Conservation (phyloP, 2,797 vertebrate species). For the Lophotriccus pileatus region DNA sequence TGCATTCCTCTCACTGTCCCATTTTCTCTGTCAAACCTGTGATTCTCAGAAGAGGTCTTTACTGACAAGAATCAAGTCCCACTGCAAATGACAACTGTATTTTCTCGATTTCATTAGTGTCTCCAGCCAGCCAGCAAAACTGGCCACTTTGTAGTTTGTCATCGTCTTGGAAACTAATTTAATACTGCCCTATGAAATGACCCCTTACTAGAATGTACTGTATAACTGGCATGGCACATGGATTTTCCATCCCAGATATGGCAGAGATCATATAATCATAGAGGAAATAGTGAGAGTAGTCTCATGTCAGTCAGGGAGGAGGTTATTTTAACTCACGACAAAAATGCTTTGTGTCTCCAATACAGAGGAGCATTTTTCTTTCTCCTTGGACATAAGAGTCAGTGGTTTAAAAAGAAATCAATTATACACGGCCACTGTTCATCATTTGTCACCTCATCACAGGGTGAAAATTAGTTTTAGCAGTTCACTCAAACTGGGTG, state of each 20-base stretch:
- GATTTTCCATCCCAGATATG: slow-evolving; percentile 46
- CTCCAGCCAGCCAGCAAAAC: slow-evolving; percentile 28
- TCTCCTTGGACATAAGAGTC: not conserved
- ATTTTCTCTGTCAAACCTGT: slow-evolving; percentile 46
- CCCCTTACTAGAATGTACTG: slow-evolving; percentile 31
- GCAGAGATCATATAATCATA: slow-evolving; percentile 45
- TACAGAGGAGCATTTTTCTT: not conserved
- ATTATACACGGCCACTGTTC: not conserved
- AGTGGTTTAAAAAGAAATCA: slow-evolving; percentile 27
- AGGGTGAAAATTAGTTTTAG: slow-evolving; percentile 36
- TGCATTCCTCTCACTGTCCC: slow-evolving; percentile 43
- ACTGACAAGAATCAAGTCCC: slow-evolving; percentile 38
- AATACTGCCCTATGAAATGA: slow-evolving; percentile 40
- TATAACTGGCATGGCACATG: slow-evolving; percentile 32
- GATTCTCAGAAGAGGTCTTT: slow-evolving; percentile 37
- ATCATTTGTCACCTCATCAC: slow-evolving; percentile 22
- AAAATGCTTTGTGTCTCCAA: not conserved
- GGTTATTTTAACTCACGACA: not conserved
- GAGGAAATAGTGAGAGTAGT: slow-evolving; percentile 17
- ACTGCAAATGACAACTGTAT: slow-evolving; percentile 40
- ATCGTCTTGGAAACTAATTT: slow-evolving; percentile 52
- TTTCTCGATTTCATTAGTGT: slow-evolving; percentile 47
- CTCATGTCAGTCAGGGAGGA: slow-evolving; percentile 28
- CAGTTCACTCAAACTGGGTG: not conserved
- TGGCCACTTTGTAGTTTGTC: slow-evolving; percentile 32